Conservation (phyloP, 53 echinoderm and acorn worm species). For the Luidia sarsii region DNA sequence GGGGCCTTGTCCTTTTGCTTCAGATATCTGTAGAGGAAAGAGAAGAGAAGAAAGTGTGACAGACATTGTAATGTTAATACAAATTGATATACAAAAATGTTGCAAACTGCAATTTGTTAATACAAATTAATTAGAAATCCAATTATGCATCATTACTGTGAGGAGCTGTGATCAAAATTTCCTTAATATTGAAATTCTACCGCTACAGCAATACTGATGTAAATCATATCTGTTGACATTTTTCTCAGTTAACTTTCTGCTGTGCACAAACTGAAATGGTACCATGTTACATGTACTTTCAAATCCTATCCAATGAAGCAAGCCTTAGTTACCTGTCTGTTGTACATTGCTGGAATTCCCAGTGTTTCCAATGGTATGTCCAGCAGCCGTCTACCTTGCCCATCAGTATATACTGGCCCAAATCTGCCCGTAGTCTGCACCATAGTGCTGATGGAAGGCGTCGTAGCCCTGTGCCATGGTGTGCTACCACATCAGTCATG, state of each 20-base stretch:
- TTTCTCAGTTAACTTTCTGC: no score
- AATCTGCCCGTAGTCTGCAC: constrained; percentile 67
- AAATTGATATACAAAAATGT: no score
- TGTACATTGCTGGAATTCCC: constrained; percentile 69
- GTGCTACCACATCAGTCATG: constrained; percentile 67
- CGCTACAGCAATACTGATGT: no score
- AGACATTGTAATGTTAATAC: no score
- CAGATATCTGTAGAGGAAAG: constrained; percentile 67
- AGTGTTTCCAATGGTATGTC: constrained; percentile 77
- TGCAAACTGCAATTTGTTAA: no score
- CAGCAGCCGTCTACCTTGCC: constrained; percentile 64
- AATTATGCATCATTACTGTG: not conserved
- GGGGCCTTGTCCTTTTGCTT: constrained; percentile 81
- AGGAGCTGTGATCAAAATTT: not conserved
- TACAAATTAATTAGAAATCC: not conserved
- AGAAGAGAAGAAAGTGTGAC: not conserved
- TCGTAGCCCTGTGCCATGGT: constrained; percentile 58
- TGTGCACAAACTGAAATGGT: no score
- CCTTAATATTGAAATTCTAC: no score
- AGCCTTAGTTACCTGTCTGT: constrained; percentile 68
- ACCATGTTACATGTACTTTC: no score
- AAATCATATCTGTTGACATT: no score
- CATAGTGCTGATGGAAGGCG: constrained; percentile 78
- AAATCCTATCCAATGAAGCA: not conserved
- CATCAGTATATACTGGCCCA: constrained; percentile 57